Base-by-base conservation (phyloP, 2,797 vertebrate species). In the Emydoidea blandingii region DNA sequence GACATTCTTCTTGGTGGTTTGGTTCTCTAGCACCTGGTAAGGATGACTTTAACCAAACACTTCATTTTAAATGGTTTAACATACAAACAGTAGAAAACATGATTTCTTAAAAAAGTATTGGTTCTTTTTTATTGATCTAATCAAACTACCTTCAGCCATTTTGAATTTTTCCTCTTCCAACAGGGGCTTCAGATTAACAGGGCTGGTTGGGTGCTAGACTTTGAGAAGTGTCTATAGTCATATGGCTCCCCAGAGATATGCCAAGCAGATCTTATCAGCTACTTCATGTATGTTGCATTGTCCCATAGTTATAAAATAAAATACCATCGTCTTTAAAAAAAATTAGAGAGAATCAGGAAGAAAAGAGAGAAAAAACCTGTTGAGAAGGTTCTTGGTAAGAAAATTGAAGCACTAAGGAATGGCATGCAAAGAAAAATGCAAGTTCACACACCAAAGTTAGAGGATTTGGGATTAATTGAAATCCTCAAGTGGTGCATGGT, bases 401-500 rank as follows among this genome's bases (percentile, higher is more conserved):
- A 89, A 83, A 87, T 93, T 97, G 92, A 97, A 95, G 95, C 87
- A 81, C 85, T 87, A 96, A 84, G 49, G 92, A 94, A 94, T 59
- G 85, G 90, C 87, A 95, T 91, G 87, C 93, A 92, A 96, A 97
- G 93, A 97, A 97, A 98, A 97, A 97, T 95, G 94, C 89, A 98
- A 98, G 96, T 98, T 98, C 97, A 97, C 94, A 97, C 85, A 98
- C 95, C 97, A 95, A 97, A 98, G 97, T 98, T 96, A 96, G 97
- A 98, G 97, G 96, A 98, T 98, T 98, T 96, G 96, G 97, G 98
- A 98, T 98, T 98, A 98, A 98, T 98, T 98, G 98, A 98, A 98
- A 98, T 97, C 98, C 98, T 98, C 98, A 98, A 98, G 98, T 98
- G 98, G 98, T 98, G 95, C 98, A 97, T 98, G 98, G 98, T 98